Evolutionary conservation across 2,888 invertebrate species (phyloP), one percentile per base, ranked within the genome.

Genomic region (Enchytraeus crypticus): DNA sequence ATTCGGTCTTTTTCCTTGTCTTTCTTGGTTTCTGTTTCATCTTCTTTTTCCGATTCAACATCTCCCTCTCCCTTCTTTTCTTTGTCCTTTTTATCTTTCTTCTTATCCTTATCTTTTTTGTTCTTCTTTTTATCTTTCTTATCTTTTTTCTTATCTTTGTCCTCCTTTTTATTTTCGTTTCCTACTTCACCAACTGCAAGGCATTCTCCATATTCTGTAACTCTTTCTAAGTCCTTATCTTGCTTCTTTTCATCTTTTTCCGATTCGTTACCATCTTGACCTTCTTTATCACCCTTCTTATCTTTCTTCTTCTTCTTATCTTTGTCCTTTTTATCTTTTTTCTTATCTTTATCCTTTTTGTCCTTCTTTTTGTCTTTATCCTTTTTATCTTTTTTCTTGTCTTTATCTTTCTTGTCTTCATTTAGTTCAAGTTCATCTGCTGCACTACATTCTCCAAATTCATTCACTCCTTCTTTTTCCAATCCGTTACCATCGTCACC

Each of bases 201-300:
- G 23, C 26, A 27, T 27, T 38, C 23, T 33, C 29, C 26, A 38
- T 46, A 26, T 47, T 46, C 27, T 43, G 26, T 21, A 30, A 30
- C n/a, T 27, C 14, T 49, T 33, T 33, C 57, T 49, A n/a, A 21
- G 8, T 57, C 32, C 57, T 30, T 46, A 49, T 27, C 57, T 30
- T n/a, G 47, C 30, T 2, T 29, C 18, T 14, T 33, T 49, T 57
- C 57, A 49, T 27, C 49, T 32, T 34, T n/a, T n/a, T n/a, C n/a
- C n/a, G n/a, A n/a, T n/a, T n/a, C n/a, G n/a, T n/a, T n/a, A n/a
- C n/a, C n/a, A n/a, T n/a, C n/a, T n/a, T n/a, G n/a, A n/a, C n/a
- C n/a, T n/a, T n/a, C n/a, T n/a, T n/a, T n/a, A n/a, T n/a, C n/a
- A n/a, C n/a, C n/a, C n/a, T n/a, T n/a, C n/a, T n/a, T n/a, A n/a